Base-by-base conservation (phyloP, 2,797 vertebrate species). In the Australoheros facetus region DNA sequence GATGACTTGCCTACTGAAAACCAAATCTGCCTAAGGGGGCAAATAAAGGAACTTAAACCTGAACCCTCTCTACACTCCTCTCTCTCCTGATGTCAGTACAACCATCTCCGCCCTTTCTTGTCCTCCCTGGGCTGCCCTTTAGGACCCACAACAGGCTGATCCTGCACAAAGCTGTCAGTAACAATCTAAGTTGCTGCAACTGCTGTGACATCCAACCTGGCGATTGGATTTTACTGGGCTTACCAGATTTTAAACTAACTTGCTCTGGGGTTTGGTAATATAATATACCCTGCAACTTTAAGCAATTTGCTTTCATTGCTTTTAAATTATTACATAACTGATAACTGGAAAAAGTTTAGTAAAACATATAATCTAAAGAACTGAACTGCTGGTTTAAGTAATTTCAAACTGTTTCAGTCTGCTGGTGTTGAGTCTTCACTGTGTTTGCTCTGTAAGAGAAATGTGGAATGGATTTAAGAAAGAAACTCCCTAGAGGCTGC, bases 381-480 rank as follows among this genome's bases (percentile, higher is more conserved):
- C 32, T 77, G 16, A 80, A 48, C 56, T 56, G 32, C 48, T 57
- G 26, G 42, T 73, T 53, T 81, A 45, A 72, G 75, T 71, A 19
- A 62, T 30, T n/a, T 59, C 51, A 58, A 32, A 21, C 11, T 48
- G 23, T 64, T 56, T 16, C 17, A 59, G 0, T 58, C 26, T 4
- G 64, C 26, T 69, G 8, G 2, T 77, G 48, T 39, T 55, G 42
- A 45, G n/a, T 34, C 7, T 56, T 58, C 42, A 8, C 14, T 26
- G 7, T 26, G 39, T 71, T 45, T 64, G 45, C n/a, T 75, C 79
- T 84, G 54, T 26, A 54, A 13, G 56, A 85, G 72, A 82, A 55
- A 75, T 56, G 60, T 83, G 81, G 83, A 83, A 64, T 71, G 60
- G 83, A 86, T 84, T 90, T 37, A 11, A 73, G 45, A 34, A 70